Conservation (phyloP, 2,113 vertebrate genomes). For the Microcebus griseorufus region DNA sequence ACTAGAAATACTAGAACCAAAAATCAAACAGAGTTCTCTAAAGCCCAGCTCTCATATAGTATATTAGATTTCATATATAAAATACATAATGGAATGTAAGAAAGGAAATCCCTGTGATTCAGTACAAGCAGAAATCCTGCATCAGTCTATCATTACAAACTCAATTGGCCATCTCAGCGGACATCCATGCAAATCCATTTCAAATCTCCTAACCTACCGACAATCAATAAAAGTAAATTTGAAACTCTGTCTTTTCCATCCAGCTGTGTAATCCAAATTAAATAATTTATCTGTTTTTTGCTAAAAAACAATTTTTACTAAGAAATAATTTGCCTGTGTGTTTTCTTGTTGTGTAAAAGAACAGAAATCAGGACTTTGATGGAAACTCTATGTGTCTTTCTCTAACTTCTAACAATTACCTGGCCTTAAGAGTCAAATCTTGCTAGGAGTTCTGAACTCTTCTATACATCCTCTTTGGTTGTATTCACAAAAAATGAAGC, state of each 20-base stretch:
- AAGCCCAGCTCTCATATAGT: background rate
- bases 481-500: background rate
- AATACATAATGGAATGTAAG: background rate
- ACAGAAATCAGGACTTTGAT: background rate
- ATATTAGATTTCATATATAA: background rate
- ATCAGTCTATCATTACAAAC: background rate
- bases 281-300: background rate
- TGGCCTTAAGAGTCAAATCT: fast-evolving
- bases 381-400: background rate
- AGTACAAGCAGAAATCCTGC: background rate
- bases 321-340: too few species aligned
- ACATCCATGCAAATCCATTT: background rate
- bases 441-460: background rate
- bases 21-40: background rate
- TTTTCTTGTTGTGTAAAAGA: background rate
- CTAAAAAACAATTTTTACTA: background rate
- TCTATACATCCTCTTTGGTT: background rate
- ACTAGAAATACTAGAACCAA: background rate
- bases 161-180: background rate
- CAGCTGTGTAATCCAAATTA: background rate
- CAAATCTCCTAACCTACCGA: background rate
- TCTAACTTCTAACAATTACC: background rate
- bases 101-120: background rate
- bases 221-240: constrained; percentile 24
- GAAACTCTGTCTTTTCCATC: background rate